phyloP scores from a whole-genome alignment of 2,113 vertebrate species.

The Trichechus manatus region DNA sequence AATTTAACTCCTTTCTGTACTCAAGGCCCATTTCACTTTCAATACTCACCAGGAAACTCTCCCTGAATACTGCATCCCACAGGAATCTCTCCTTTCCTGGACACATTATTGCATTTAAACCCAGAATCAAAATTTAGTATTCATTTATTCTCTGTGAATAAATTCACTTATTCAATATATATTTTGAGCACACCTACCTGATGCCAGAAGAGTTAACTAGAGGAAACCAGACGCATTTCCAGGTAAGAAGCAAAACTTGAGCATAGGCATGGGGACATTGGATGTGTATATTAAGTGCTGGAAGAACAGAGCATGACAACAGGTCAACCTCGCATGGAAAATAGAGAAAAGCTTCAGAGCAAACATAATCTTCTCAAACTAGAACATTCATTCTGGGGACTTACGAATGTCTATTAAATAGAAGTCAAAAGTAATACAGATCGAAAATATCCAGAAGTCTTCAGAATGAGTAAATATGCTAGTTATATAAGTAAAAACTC shows the following conservation, averaged over 20 bases:
- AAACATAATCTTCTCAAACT: neutral
- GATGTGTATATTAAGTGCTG: fast-evolving
- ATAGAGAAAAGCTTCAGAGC: neutral
- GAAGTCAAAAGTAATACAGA: neutral
- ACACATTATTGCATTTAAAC: neutral
- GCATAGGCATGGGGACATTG: fast-evolving
- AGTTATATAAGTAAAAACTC: neutral
- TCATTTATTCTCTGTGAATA: neutral
- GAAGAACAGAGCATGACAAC: neutral
- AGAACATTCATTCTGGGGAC: neutral
- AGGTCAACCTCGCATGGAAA: neutral
- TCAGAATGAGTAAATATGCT: neutral
- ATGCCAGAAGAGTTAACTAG: neutral
- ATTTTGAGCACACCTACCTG: neutral
- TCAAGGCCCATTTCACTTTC: neutral
- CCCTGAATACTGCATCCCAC: neutral
- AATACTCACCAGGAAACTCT: neutral
- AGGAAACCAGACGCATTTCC: neutral
- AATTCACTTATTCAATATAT: neutral
- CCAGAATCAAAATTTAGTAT: neutral
- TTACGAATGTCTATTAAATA: neutral
- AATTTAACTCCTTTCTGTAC: neutral
- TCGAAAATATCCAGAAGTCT: neutral
- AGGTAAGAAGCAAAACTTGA: neutral
- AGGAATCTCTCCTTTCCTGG: neutral